These are phyloP conservation scores for Notodonta ziczac DNA, from an alignment of 2,888 invertebrate species.

Conservation along the genomic window DNA sequence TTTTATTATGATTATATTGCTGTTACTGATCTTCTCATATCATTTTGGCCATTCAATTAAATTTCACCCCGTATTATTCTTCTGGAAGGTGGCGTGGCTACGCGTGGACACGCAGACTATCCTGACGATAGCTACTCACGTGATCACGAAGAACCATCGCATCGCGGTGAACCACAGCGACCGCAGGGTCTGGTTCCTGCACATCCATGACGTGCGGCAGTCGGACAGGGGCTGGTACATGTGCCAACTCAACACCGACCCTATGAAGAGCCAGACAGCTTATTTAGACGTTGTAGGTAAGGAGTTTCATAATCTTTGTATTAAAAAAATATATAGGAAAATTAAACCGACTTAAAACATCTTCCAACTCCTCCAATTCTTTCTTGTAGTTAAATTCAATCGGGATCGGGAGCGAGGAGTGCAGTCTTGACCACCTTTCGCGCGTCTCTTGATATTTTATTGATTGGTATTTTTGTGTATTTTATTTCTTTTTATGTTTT, in stretches of 20 bases:
- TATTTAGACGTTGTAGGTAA: constrained; percentile 95
- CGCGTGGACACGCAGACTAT: constrained; percentile 97
- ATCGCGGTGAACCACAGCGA: constrained; percentile 94
- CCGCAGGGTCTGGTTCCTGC: constrained; percentile 93
- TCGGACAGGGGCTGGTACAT: constrained; percentile 95
- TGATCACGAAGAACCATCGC: constrained; percentile 95
- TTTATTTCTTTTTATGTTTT: too few species aligned
- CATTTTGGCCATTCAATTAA: too few species aligned
- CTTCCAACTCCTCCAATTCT: too few species aligned
- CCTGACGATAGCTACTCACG: constrained; percentile 94
- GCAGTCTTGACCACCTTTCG: too few species aligned
- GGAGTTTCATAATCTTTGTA: constrained; percentile 41
- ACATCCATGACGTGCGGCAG: constrained; percentile 93
- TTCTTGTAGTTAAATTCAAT: too few species aligned
- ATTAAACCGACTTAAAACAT: too few species aligned
- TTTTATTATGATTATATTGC: too few species aligned
- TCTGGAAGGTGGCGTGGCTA: constrained; percentile 92
- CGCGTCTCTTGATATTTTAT: too few species aligned
- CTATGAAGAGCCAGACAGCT: constrained; percentile 96
- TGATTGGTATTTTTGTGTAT: too few species aligned
- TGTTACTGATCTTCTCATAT: too few species aligned
- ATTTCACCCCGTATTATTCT: neutral
- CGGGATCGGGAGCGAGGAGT: too few species aligned
- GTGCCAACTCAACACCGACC: constrained; percentile 97
- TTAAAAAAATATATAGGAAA: too few species aligned